Percentiles rank a stretch among this genome's conserved stretches.
These are phyloP conservation scores for Pandemis heparana DNA, from an alignment of 2,888 invertebrate genomes.

Conservation along the genomic window DNA sequence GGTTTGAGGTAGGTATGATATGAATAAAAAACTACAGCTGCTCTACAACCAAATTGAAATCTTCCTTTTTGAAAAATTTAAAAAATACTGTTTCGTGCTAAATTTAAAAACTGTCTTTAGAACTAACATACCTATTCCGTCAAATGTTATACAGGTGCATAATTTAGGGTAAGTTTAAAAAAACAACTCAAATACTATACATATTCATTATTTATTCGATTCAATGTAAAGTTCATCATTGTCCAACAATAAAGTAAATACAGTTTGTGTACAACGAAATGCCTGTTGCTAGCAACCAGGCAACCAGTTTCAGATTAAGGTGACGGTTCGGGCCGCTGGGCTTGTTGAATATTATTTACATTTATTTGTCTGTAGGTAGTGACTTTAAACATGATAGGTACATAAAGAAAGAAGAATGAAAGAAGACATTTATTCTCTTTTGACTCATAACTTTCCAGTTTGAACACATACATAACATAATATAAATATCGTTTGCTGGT, in stretches of 20 bases:
- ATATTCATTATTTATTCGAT: slow-evolving; percentile 3
- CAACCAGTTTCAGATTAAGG: neutral
- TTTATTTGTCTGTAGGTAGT: neutral
- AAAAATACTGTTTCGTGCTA: too few relatives aligned
- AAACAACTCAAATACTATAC: neutral
- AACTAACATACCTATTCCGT: too few relatives aligned
- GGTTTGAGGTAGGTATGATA: too few relatives aligned
- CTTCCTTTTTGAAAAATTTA: too few relatives aligned
- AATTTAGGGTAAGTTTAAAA: neutral
- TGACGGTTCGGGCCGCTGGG: neutral
- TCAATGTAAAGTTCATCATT: slow-evolving; percentile 4
- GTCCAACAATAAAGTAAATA: neutral
- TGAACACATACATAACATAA: too few relatives aligned
- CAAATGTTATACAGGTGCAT: neutral
- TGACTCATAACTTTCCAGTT: too few relatives aligned
- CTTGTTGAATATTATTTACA: neutral
- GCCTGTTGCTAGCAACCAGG: neutral
- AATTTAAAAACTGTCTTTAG: too few relatives aligned
- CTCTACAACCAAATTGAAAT: too few relatives aligned
- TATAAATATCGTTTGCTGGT: neutral
- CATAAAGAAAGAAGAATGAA: too few relatives aligned
- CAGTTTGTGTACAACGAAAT: neutral
- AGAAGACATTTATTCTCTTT: too few relatives aligned
- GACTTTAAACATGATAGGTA: too few relatives aligned
- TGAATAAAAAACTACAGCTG: too few relatives aligned